Percentiles rank a stretch among this genome's conserved stretches.
These are phyloP conservation scores for Drosophila simulans DNA, from an alignment of 1,140 invertebrate genomes.

Conservation along the genomic window DNA sequence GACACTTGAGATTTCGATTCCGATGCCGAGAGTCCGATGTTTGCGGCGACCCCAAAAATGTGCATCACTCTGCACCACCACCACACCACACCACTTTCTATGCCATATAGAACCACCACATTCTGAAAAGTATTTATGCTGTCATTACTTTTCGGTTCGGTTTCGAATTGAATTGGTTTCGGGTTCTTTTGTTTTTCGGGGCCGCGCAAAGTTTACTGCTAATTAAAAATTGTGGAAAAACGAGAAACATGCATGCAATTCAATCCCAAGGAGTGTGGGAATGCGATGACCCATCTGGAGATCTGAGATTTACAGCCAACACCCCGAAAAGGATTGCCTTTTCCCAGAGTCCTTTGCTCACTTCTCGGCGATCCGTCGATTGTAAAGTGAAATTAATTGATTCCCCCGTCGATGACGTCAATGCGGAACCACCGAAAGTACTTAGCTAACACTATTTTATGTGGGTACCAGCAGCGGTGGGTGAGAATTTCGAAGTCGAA, in stretches of 20 bases:
- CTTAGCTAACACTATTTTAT: constrained; percentile 42
- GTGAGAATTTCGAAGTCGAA: not conserved
- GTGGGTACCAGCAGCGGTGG: constrained; percentile 56
- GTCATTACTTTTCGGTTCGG: constrained; percentile 75
- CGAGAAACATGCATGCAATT: constrained; percentile 79
- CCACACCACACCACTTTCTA: not conserved
- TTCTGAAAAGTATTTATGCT: constrained; percentile 71
- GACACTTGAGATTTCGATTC: constrained; percentile 71
- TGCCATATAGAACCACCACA: constrained; percentile 24
- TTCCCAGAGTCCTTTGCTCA: constrained; percentile 55
- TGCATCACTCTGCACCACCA: constrained; percentile 41
- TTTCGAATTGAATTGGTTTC: constrained; percentile 66
- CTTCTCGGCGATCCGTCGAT: constrained; percentile 64
- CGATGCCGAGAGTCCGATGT: constrained; percentile 34
- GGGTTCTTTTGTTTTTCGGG: constrained; percentile 52
- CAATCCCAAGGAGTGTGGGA: constrained; percentile 47
- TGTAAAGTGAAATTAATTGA: constrained; percentile 80
- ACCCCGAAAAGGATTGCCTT: constrained; percentile 63
- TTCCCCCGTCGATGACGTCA: constrained; percentile 68
- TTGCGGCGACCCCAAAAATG: constrained; percentile 63
- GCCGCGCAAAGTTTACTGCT: constrained; percentile 77
- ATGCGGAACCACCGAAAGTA: constrained; percentile 12
- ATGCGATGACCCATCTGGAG: constrained; percentile 31
- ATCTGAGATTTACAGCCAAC: constrained; percentile 25
- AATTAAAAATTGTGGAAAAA: constrained; percentile 80